Conservation (phyloP, 1,140 invertebrate species). For the Lordiphosa stackelbergi region DNA sequence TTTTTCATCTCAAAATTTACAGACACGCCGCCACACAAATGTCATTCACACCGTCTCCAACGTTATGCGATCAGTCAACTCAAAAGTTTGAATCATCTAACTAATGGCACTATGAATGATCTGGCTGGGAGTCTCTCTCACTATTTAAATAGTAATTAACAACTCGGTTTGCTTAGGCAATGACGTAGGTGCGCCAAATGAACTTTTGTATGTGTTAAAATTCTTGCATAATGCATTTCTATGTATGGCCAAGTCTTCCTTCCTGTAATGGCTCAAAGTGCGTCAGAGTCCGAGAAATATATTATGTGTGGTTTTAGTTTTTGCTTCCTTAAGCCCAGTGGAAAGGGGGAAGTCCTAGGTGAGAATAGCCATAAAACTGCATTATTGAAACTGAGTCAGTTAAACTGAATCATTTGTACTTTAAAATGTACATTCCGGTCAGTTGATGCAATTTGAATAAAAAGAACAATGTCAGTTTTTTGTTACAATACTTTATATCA, state of each 20-base stretch:
- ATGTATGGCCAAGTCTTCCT: slow-evolving; percentile 26
- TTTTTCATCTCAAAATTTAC: slow-evolving; percentile 47
- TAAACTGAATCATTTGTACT: slow-evolving; percentile 14
- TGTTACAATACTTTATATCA: too few relatives aligned
- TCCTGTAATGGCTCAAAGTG: slow-evolving; percentile 19
- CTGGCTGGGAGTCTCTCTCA: slow-evolving; percentile 15
- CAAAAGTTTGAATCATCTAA: slow-evolving; percentile 16
- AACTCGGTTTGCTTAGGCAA: slow-evolving; percentile 31
- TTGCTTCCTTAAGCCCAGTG: slow-evolving; percentile 24
- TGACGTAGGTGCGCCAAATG: slow-evolving; percentile 49
- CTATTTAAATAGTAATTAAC: slow-evolving; percentile 50
- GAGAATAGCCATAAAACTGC: slow-evolving; percentile 10
- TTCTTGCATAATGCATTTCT: slow-evolving; percentile 43
- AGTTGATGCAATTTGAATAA: slow-evolving; percentile 3
- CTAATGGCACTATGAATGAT: slow-evolving; percentile 46
- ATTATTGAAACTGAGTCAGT: slow-evolving; percentile 20
- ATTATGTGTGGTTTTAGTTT: slow-evolving; percentile 32
- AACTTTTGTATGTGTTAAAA: slow-evolving; percentile 25
- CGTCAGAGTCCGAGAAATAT: slow-evolving; percentile 1
- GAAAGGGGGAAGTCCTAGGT: slow-evolving; percentile 36
- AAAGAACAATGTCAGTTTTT: too few relatives aligned
- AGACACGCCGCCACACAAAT: slow-evolving; percentile 38
- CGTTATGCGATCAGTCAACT: slow-evolving; percentile 23
- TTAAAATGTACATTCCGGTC: slow-evolving; percentile 25
- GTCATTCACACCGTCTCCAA: slow-evolving; percentile 54